A percentile compares a stretch with the other conserved stretches of the same genome.
Conservation (phyloP, 1,140 invertebrate genomes). For the Pantala flavescens region DNA sequence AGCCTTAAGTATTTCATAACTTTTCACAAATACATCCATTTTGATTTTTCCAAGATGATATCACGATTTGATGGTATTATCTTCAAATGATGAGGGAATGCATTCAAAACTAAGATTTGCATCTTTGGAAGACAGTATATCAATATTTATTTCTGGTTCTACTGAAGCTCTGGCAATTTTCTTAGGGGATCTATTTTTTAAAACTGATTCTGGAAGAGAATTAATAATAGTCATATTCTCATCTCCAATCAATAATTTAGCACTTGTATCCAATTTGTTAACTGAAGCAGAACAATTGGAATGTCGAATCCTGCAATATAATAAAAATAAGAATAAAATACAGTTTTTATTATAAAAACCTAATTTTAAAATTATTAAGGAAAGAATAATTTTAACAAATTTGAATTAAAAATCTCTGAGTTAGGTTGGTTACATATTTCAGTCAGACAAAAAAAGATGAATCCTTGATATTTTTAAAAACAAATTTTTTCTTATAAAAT, state of each 20-base stretch:
- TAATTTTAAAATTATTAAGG: neutral
- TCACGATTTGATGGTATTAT: neutral
- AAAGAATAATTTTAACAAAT: neutral
- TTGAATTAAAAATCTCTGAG: neutral
- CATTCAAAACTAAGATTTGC: neutral
- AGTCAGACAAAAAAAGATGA: no score
- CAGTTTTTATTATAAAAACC: neutral
- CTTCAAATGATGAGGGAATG: neutral
- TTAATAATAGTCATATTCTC: neutral
- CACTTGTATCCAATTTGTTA: neutral
- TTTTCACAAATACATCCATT: no score
- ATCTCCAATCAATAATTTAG: neutral
- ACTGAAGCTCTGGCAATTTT: neutral
- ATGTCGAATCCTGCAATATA: neutral
- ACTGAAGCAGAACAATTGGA: neutral
- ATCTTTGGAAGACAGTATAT: neutral
- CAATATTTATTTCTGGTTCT: neutral
- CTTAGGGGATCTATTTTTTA: neutral
- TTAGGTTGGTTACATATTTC: no score
- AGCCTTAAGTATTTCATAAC: no score
- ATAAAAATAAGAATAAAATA: neutral
- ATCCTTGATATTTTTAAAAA: neutral
- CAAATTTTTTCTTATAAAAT: neutral
- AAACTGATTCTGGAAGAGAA: neutral
- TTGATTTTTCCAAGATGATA: no score